phyloP scores from a whole-genome alignment of 2,113 vertebrate genomes.

The Okapia johnstoni region DNA sequence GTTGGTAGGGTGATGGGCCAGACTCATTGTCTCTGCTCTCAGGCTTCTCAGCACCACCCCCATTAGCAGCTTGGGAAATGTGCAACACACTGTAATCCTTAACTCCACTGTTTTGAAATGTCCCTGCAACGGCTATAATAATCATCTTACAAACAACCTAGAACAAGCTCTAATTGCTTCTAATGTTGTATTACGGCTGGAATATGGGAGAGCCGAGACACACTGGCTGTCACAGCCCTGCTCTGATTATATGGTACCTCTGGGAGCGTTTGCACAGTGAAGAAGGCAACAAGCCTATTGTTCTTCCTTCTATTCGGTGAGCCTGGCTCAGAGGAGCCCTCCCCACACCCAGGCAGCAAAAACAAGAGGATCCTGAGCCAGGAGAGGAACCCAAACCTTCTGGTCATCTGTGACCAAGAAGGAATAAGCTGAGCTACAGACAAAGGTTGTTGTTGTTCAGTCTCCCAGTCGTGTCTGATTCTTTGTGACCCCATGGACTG shows the following conservation, averaged over 20 bases:
- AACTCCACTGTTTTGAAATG: conserved; percentile 68
- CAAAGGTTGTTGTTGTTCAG: neutral
- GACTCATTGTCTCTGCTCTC: conserved; percentile 1
- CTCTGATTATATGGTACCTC: conserved; percentile 67
- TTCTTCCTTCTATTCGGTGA: neutral
- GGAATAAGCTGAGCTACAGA: neutral
- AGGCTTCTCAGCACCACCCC: neutral
- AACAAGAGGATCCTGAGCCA: neutral
- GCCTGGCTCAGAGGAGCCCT: neutral
- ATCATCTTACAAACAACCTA: conserved; percentile 74
- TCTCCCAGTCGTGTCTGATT: neutral
- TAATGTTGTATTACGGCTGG: conserved; percentile 52
- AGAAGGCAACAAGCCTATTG: neutral
- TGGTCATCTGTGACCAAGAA: neutral
- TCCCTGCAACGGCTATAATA: conserved; percentile 69
- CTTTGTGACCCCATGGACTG: neutral
- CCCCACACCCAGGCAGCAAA: neutral
- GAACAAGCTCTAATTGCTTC: conserved; percentile 75
- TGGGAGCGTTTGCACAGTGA: conserved; percentile 44
- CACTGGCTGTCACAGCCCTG: conserved; percentile 31
- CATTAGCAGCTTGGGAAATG: conserved; percentile 31
- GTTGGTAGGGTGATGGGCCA: neutral
- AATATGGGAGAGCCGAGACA: conserved; percentile 11
- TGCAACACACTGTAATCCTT: conserved; percentile 45
- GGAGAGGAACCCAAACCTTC: neutral